Base-by-base conservation (phyloP, 1,140 invertebrate genomes). In the Lysiphlebus fabarum region DNA sequence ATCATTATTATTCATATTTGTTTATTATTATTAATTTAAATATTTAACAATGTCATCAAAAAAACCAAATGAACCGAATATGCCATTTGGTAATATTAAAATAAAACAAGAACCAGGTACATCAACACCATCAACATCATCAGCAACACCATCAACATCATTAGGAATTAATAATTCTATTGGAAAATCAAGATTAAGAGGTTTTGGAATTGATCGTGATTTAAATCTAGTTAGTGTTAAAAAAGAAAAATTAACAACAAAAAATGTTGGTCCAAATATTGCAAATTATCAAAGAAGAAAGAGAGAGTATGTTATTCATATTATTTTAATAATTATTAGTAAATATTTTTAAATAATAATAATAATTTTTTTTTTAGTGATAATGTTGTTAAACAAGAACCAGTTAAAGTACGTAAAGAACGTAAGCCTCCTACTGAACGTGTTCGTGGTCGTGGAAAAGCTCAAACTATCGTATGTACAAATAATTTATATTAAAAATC, bases 251-350 rank as follows among this genome's bases (percentile, higher is more conserved):
- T 41, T 63, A 10, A 77, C 72, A 1, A 63, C 55, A 55, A 77
- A 73, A 63, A 33, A 73, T 4, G 78, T 75, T 48, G 69, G 56
- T 7, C 77, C 77, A 47, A 79, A 79, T 64, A 56, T 78, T 6
- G 78, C 78, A 68, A 74, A 68, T 12, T 74, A 74, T 36, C 70
- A 75, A 53, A 74, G 63, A 38, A 79, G 76, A 34, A 76, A 74
- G 60, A 73, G 70, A 42, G 72, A 76, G 77, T 79, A 70, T 61
- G 70, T 65, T 40, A 17, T 10, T 50, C 53, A 6, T 37, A 12
- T 54, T 43, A 33, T 37, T n/a, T 12, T 38, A 53, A 38, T 9
- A n/a, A 10, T 33, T 34, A 11, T n/a, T 37, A 12, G 33, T 17
- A 33, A 56, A 53, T 54, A 5, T 51, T 42, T 58, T 41, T 12